These are phyloP conservation scores for Empidonax traillii DNA, from an alignment of 2,113 vertebrate species.

Conservation along the genomic window DNA sequence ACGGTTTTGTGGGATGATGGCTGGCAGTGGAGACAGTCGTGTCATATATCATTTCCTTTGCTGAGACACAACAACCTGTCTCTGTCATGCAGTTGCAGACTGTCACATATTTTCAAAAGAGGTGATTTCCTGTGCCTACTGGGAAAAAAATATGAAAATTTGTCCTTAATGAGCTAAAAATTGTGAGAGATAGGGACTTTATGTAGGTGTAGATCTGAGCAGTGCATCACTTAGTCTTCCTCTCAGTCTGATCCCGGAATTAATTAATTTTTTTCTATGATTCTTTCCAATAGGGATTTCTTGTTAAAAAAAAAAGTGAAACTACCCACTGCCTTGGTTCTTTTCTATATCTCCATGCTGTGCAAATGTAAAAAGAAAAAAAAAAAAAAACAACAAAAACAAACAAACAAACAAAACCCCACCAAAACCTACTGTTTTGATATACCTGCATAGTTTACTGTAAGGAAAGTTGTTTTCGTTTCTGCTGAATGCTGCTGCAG, in stretches of 20 bases:
- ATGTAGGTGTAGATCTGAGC: neutral
- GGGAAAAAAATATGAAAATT: neutral
- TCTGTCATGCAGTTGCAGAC: neutral
- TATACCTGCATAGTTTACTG: neutral
- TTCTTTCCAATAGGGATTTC: neutral
- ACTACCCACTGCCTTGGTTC: neutral
- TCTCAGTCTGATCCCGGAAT: neutral
- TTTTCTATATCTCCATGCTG: neutral
- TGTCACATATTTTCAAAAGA: neutral
- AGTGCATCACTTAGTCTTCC: neutral
- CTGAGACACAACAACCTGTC: neutral
- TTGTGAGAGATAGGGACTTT: neutral
- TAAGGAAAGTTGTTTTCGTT: neutral
- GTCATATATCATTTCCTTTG: neutral
- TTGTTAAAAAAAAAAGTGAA: neutral
- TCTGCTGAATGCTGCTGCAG: neutral
- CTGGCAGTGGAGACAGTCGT: neutral
- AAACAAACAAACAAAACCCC: too few species aligned
- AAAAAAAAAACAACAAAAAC: too few species aligned
- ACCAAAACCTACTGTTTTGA: neutral
- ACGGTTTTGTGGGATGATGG: neutral
- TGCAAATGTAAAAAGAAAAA: neutral
- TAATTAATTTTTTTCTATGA: neutral
- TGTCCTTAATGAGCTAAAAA: conserved; percentile 21
- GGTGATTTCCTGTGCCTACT: neutral